phyloP scores from a whole-genome alignment of 2,797 vertebrate genomes.

The Meriones psammophilus region DNA sequence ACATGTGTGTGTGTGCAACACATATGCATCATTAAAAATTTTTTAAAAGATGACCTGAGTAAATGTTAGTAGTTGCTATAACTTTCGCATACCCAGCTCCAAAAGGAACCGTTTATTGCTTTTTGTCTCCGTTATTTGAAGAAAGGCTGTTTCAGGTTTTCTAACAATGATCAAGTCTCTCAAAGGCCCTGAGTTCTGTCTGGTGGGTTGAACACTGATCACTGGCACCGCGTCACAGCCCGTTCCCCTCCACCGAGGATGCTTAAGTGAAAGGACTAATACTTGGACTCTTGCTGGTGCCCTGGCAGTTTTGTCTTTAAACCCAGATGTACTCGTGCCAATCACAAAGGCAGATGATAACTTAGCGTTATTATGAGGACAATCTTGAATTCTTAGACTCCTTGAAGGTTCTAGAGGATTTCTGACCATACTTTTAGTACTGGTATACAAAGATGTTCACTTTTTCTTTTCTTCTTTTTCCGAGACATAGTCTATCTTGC shows the following conservation, averaged over 20 bases:
- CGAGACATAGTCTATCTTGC: not conserved
- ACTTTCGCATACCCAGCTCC: slow-evolving; percentile 76
- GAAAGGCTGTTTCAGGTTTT: slow-evolving; percentile 85
- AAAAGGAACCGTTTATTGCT: slow-evolving; percentile 80
- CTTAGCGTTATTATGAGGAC: not conserved
- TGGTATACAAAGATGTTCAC: not conserved
- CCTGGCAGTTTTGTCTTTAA: not conserved
- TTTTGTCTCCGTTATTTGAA: slow-evolving; percentile 82
- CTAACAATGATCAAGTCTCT: slow-evolving; percentile 68
- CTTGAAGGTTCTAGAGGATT: not conserved
- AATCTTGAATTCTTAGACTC: not conserved
- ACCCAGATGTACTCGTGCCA: not conserved
- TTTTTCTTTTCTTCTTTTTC: too few relatives aligned
- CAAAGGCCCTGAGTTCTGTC: not conserved
- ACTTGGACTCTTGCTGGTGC: not conserved
- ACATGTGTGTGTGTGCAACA: not conserved
- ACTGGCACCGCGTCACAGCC: not conserved
- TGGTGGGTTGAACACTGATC: not conserved
- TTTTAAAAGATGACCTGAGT: slow-evolving; percentile 63
- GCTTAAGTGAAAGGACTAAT: not conserved
- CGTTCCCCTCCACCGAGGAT: not conserved
- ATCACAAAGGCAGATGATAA: not conserved
- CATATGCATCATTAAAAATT: not conserved
- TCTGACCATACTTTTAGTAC: not conserved
- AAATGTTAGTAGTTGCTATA: slow-evolving; percentile 81